A percentile compares a stretch with the other conserved stretches of the same genome.
Conservation (phyloP, 2,113 vertebrate species). For the Otocyon megalotis region DNA sequence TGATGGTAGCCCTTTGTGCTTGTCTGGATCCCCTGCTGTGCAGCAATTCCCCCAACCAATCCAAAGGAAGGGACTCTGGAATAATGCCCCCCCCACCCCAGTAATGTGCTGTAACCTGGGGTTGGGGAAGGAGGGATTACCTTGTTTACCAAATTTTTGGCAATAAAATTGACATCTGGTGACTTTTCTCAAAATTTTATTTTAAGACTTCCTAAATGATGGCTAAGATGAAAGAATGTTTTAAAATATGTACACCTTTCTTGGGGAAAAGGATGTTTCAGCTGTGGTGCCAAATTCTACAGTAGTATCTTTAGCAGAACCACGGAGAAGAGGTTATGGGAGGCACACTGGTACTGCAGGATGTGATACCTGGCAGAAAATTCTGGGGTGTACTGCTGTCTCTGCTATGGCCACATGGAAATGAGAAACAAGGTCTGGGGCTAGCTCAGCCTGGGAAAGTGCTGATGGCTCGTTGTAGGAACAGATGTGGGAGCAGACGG, state of each 20-base stretch:
- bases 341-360: not conserved
- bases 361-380: not conserved
- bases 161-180: constrained; percentile 64
- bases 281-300: not conserved
- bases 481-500: not conserved
- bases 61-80: constrained; percentile 7
- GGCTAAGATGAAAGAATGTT: not conserved
- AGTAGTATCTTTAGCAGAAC: not conserved
- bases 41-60: not conserved
- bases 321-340: not conserved
- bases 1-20: not conserved
- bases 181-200: not conserved
- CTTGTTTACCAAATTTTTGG: constrained; percentile 61
- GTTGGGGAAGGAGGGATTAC: not conserved
- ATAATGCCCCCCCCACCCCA: not conserved
- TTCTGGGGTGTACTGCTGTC: not conserved
- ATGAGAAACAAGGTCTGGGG: not conserved
- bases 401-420: not conserved
- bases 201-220: constrained; percentile 7
- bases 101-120: not conserved
- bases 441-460: not conserved
- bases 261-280: not conserved
- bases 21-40: not conserved
- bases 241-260: not conserved
- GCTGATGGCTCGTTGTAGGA: not conserved